Conservation (phyloP, 2,797 vertebrate species). For the Petrocephalus schoutedeni region DNA sequence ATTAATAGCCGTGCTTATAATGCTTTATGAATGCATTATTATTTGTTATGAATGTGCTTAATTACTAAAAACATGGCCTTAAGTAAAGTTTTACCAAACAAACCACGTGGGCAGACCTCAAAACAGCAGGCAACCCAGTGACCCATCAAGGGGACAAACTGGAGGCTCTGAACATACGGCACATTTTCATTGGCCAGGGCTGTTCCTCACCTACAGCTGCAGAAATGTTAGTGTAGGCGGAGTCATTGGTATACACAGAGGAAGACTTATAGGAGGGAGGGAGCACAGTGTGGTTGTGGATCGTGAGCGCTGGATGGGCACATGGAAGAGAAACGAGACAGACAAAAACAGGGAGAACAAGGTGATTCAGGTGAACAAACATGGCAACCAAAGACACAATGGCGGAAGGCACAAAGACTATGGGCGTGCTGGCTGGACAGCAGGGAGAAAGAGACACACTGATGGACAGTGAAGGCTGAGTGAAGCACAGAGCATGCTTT, state of each 20-base stretch:
- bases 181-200: constrained; percentile 37
- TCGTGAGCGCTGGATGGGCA: constrained; percentile 81
- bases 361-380: constrained; percentile 43
- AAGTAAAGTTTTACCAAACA: not conserved
- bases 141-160: not conserved
- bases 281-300: constrained; percentile 97
- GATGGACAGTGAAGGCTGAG: not conserved
- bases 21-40: too few species aligned
- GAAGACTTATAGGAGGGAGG: constrained; percentile 86
- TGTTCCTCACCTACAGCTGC: constrained; percentile 92
- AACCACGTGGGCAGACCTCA: not conserved
- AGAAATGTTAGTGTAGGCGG: constrained; percentile 97
- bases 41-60: too few species aligned
- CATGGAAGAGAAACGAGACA: constrained; percentile 43
- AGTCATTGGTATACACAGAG: constrained; percentile 96
- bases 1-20: too few species aligned
- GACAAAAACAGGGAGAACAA: constrained; percentile 28
- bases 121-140: not conserved
- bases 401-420: constrained; percentile 24
- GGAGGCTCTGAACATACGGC: not conserved
- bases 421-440: not conserved
- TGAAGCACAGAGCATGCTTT: not conserved
- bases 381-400: constrained; percentile 47
- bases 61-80: too few species aligned
- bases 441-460: constrained; percentile 30